A percentile compares a stretch with the other conserved stretches of the same genome.
phyloP scores from a whole-genome alignment of 2,888 invertebrate species.

The Leuctra nigra region DNA sequence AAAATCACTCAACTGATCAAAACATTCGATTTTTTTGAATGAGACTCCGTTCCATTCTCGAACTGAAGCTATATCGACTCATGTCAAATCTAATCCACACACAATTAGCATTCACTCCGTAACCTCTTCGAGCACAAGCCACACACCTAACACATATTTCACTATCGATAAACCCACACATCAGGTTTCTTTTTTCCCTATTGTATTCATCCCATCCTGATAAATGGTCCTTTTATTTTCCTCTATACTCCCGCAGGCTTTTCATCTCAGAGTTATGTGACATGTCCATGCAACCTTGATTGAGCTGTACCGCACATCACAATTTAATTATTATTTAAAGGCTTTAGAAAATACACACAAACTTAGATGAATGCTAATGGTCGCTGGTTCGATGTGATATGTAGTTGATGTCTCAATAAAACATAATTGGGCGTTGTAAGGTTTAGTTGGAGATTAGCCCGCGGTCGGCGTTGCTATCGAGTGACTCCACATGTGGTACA shows the following conservation, averaged over 20 bases:
- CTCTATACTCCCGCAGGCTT: slow-evolving; percentile 23
- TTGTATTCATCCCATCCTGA: slow-evolving; percentile 19
- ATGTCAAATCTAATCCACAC: no score
- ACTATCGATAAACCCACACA: slow-evolving; percentile 16
- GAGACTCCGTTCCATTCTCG: no score
- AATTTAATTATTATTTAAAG: slow-evolving; percentile 28
- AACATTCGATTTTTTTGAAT: no score
- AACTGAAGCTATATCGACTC: no score
- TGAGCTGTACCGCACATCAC: slow-evolving; percentile 23
- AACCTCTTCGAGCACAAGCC: slow-evolving; percentile 5
- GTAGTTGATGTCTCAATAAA: slow-evolving; percentile 25
- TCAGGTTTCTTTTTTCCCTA: slow-evolving; percentile 14
- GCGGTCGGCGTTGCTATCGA: slow-evolving; percentile 2
- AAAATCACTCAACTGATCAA: no score
- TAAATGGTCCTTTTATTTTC: slow-evolving; percentile 22
- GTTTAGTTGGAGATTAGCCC: slow-evolving; percentile 10
- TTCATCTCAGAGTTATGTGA: slow-evolving; percentile 22
- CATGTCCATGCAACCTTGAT: slow-evolving; percentile 24
- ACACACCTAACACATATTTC: slow-evolving; percentile 1
- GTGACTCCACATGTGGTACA: not conserved
- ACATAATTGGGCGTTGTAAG: slow-evolving; percentile 26
- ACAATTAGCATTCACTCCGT: no score
- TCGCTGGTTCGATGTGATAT: slow-evolving; percentile 8
- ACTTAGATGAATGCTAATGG: slow-evolving; percentile 22
- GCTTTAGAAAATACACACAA: slow-evolving; percentile 18